Evolutionary conservation across 2,113 vertebrate species (phyloP).

Genomic region (Erythrocercus mccallii): DNA sequence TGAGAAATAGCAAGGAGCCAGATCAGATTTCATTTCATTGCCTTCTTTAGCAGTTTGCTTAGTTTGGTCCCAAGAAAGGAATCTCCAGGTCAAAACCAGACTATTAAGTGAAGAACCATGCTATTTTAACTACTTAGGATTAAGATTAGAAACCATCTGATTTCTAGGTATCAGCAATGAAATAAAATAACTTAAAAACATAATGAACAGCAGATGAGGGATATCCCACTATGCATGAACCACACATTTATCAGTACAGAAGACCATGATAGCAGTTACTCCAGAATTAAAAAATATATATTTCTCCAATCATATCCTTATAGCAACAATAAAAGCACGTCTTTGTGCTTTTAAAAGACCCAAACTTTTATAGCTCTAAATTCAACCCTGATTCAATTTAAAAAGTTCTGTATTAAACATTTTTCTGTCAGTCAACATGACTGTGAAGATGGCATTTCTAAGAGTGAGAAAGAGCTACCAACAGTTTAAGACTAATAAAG

Average conservation of each 20-base stretch:
- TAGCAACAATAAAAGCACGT: neutral
- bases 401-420: neutral
- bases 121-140: neutral
- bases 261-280: neutral
- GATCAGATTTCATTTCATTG: neutral
- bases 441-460: neutral
- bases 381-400: neutral
- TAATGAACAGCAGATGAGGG: neutral
- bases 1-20: neutral
- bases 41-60: neutral
- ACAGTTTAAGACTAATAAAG: neutral
- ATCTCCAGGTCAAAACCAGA: neutral
- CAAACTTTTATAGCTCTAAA: neutral
- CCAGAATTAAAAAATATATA: neutral
- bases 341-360: neutral
- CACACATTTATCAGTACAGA: neutral
- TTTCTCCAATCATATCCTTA: neutral
- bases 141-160: neutral
- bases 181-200: neutral
- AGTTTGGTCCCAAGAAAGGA: neutral
- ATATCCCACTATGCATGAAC: neutral
- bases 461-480: neutral
- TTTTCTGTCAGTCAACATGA: neutral
- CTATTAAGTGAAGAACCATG: neutral
- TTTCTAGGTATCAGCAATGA: neutral